Evolutionary conservation across 2,888 invertebrate genomes (phyloP), one percentile per base, ranked within the genome.

Genomic region (Linyphia triangularis): DNA sequence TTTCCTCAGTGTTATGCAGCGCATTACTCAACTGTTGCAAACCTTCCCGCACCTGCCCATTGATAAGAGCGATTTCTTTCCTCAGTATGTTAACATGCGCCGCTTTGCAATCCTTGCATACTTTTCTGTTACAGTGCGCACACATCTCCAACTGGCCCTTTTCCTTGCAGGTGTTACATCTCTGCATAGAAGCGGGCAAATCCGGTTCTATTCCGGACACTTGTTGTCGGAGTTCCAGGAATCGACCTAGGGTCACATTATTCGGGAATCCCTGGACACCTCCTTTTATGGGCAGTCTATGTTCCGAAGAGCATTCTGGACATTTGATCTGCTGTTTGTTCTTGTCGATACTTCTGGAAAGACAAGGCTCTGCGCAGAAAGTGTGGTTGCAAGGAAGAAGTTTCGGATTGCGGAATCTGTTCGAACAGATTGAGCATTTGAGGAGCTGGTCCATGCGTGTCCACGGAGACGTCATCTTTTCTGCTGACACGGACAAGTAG

Each of bases 371-470:
- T 96, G 98, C 97, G 93, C 99, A 99, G 94, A 98, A 99, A 92
- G 99, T 98, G 95, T 99, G 99, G 94, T 99, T 99, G 93, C 99
- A 99, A 95, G 99, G 99, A 93, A 99, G 94, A 92, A 99, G 95
- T 94, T 99, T 99, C 22, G 99, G 99, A 93, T 97, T 97, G 92
- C 97, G 95, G 94, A 96, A 99, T 92, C 99, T 95, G 94, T 99
- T 99, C 93, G 99, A 94, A 93, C 99, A 99, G 92, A 99, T 98
- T 93, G 99, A 97, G 94, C 99, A 99, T 91, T 98, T 98, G 93
- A 99, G 95, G 93, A 99, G 95, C 94, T 98, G 98, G 94, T 99
- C 99, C 89, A 94, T 92, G 90, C 93, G 91, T 89, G 78, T 89
- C 92, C 91, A 92, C 22, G 91, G 91, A n/a, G 90, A 81, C 10